Percentiles rank a stretch among this genome's conserved stretches.
These are phyloP conservation scores for Tortricodes alternella DNA, from an alignment of 2,888 invertebrate species.

Conservation along the genomic window DNA sequence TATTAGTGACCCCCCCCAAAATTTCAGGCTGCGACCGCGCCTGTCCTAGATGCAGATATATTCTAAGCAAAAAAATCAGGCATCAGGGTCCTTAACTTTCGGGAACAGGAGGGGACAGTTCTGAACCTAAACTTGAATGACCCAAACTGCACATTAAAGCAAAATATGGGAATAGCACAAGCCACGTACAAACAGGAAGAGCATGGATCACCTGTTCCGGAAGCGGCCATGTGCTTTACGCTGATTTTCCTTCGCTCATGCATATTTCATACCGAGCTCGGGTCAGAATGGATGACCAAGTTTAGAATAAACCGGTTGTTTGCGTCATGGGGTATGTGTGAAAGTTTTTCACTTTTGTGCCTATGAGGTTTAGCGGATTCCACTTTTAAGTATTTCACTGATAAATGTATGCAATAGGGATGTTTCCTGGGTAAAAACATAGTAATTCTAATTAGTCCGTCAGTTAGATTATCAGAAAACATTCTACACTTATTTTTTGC, in stretches of 20 bases:
- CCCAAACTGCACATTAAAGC: background rate
- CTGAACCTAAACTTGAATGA: background rate
- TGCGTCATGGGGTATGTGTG: background rate
- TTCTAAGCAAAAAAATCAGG: no score
- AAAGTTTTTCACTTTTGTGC: background rate
- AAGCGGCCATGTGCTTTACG: slow-evolving; percentile 29
- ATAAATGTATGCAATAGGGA: no score
- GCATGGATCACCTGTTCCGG: slow-evolving; percentile 32
- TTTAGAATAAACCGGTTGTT: slow-evolving; percentile 12
- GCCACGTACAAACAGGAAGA: slow-evolving; percentile 1
- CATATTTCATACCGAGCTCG: slow-evolving; percentile 48
- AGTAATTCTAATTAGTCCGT: no score
- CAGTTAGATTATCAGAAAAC: no score
- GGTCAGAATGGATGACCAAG: slow-evolving; percentile 24
- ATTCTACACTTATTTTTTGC: no score
- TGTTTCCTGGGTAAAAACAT: no score
- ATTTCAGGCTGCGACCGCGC: no score
- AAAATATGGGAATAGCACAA: background rate
- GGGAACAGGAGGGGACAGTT: no score
- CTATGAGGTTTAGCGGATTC: background rate
- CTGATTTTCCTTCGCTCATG: slow-evolving; percentile 50
- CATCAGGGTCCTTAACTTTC: no score
- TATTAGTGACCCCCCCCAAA: no score
- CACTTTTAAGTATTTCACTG: no score
- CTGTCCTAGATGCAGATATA: no score